A percentile compares a stretch with the other conserved stretches of the same genome.
Evolutionary conservation across 2,888 invertebrate species (phyloP).

Genomic region (Melieria picta): DNA sequence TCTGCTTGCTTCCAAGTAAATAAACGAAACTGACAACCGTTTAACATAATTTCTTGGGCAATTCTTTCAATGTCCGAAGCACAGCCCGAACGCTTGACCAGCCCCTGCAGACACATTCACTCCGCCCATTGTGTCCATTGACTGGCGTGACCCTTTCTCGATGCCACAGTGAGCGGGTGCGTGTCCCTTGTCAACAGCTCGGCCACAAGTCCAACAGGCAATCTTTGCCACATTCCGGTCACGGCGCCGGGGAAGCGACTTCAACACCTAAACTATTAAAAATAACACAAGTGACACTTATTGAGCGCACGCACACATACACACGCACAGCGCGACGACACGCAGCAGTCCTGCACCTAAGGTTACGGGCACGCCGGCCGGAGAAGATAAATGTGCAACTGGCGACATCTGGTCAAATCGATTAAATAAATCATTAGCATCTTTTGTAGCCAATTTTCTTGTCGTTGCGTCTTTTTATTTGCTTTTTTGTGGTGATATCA

Average conservation of each 20-base stretch:
- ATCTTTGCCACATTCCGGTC: constrained; percentile 53
- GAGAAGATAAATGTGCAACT: constrained; percentile 40
- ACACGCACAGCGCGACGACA: neutral
- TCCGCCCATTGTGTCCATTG: constrained; percentile 12
- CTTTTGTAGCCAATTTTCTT: constrained; percentile 63
- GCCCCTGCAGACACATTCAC: constrained; percentile 2
- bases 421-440: constrained; percentile 66
- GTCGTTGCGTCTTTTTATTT: constrained; percentile 42
- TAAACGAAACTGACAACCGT: constrained; percentile 52
- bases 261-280: constrained; percentile 53
- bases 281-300: constrained; percentile 48
- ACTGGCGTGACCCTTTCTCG: constrained; percentile 23
- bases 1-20: neutral
- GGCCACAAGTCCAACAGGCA: constrained; percentile 26
- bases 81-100: constrained; percentile 19
- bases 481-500: constrained; percentile 7
- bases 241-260: constrained; percentile 5
- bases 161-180: neutral
- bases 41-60: constrained; percentile 53
- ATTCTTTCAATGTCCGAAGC: constrained; percentile 3
- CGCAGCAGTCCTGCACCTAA: no score
- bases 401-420: constrained; percentile 64
- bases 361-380: constrained; percentile 11
- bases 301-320: constrained; percentile 37
- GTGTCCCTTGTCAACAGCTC: constrained; percentile 28